These are phyloP conservation scores for Heliocidaris erythrogramma DNA, from an alignment of 35 echinoderm and acorn worm genomes.

Conservation along the genomic window DNA sequence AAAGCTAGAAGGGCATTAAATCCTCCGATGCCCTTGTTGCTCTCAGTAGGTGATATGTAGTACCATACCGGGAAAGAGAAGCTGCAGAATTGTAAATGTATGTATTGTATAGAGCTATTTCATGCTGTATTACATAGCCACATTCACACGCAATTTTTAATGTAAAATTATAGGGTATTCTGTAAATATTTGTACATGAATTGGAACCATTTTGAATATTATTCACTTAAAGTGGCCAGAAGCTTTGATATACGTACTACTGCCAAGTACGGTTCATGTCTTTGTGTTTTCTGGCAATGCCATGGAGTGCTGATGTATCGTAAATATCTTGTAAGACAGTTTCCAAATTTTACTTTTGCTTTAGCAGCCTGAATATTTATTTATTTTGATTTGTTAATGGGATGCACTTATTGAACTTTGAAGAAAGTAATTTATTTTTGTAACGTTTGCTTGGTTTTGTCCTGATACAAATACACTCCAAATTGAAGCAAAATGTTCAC, in stretches of 20 bases:
- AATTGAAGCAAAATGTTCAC: neutral
- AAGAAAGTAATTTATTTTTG: neutral
- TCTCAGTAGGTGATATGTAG: neutral
- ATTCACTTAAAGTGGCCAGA: neutral
- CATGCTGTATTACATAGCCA: neutral
- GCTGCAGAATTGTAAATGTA: neutral
- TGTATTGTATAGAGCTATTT: neutral
- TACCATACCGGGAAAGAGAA: neutral
- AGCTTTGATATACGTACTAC: neutral
- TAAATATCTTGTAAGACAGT: too few relatives aligned
- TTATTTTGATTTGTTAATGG: neutral
- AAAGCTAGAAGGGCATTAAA: neutral
- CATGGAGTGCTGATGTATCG: neutral
- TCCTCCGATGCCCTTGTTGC: neutral
- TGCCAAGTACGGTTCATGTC: neutral
- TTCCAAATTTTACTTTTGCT: neutral
- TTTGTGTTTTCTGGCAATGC: neutral
- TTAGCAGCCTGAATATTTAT: neutral
- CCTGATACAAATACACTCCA: neutral
- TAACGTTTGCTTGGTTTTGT: neutral
- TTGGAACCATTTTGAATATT: neutral
- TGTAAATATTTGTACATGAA: conserved; percentile 19
- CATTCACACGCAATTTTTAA: neutral
- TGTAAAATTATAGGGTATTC: neutral
- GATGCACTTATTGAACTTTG: neutral